A percentile compares a stretch with the other conserved stretches of the same genome.
Evolutionary conservation across 2,888 invertebrate genomes (phyloP).

Genomic region (Hyles lineata): DNA sequence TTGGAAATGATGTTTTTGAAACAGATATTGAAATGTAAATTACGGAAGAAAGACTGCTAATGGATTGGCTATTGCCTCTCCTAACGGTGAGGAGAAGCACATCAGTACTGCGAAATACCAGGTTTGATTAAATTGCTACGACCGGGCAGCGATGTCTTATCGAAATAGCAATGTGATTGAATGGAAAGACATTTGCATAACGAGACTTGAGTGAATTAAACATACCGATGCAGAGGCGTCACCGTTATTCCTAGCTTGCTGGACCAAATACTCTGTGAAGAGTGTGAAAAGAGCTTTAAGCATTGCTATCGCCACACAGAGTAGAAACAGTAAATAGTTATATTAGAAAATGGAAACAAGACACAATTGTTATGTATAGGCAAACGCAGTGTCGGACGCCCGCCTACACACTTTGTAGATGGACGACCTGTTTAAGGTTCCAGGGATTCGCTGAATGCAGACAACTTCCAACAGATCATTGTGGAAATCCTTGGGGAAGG

Average conservation of each 20-base stretch:
- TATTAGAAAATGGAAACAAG: too few species aligned
- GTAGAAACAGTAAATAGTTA: too few species aligned
- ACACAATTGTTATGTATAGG: too few species aligned
- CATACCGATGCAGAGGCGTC: neutral
- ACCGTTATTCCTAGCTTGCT: neutral
- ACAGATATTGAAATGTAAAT: neutral
- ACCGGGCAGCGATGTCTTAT: conserved; percentile 10
- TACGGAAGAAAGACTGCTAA: neutral
- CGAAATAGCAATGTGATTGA: neutral
- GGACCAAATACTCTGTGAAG: neutral
- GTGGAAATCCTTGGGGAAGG: too few species aligned
- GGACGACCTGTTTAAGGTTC: too few species aligned
- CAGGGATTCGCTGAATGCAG: too few species aligned
- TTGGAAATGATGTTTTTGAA: too few species aligned
- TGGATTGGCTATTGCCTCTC: neutral
- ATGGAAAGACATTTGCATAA: neutral
- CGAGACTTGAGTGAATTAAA: neutral
- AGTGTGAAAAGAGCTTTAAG: too few species aligned
- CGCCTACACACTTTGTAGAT: too few species aligned
- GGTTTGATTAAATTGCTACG: conserved; percentile 8
- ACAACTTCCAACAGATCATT: too few species aligned
- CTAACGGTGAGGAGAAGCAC: neutral
- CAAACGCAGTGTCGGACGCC: too few species aligned
- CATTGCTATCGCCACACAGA: too few species aligned
- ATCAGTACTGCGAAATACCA: neutral